These are phyloP conservation scores for Pollimyrus isidori DNA, from an alignment of 2,113 vertebrate genomes.

Conservation along the genomic window DNA sequence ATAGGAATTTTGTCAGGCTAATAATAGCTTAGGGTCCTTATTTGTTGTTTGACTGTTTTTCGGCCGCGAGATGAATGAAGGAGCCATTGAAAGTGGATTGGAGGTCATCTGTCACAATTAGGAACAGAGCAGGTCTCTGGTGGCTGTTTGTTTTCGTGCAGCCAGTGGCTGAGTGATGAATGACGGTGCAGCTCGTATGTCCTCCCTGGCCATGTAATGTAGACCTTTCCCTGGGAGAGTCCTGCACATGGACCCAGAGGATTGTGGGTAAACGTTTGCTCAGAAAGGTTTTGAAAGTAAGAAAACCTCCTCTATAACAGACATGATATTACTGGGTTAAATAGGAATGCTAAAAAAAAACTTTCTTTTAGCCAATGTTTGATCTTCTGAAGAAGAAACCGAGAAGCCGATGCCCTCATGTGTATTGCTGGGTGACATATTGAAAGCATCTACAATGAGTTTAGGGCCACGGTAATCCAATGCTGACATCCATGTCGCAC, in stretches of 20 bases:
- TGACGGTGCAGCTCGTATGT: background rate
- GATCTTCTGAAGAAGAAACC: background rate
- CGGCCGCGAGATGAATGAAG: background rate
- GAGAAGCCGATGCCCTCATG: background rate
- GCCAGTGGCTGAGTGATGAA: background rate
- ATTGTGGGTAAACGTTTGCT: constrained; percentile 8
- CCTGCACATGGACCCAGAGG: background rate
- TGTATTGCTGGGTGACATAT: background rate
- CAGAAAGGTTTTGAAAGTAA: background rate
- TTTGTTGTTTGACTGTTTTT: background rate
- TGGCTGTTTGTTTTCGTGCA: constrained; percentile 22
- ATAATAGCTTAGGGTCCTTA: background rate
- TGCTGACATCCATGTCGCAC: background rate
- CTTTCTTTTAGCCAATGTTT: background rate
- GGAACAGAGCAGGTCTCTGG: background rate
- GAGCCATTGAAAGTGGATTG: background rate
- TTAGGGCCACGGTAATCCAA: background rate
- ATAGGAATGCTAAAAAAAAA: background rate
- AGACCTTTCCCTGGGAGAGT: background rate
- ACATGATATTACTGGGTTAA: background rate
- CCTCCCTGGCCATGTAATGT: background rate
- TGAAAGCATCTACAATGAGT: background rate
- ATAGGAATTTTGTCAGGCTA: background rate
- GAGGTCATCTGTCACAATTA: constrained; percentile 22
- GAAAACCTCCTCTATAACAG: background rate